Evolutionary conservation across 2,113 vertebrate species (phyloP).

Genomic region (Vombatus ursinus): DNA sequence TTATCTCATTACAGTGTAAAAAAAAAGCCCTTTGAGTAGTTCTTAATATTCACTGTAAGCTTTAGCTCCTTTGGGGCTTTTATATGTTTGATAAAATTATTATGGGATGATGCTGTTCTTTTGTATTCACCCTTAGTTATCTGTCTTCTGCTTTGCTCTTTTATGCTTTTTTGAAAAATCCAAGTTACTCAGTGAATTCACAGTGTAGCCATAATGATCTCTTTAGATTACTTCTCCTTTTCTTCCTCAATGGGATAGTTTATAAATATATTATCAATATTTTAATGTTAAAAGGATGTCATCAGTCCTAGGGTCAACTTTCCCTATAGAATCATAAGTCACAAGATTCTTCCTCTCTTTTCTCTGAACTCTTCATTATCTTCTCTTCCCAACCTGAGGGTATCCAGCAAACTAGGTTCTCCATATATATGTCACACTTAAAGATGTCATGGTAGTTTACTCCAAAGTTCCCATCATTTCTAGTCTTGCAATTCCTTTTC

Average conservation of each 20-base stretch:
- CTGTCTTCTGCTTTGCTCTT: neutral
- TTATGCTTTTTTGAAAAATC: neutral
- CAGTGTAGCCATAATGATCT: neutral
- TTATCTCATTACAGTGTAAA: neutral
- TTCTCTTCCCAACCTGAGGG: too few relatives aligned
- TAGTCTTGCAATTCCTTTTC: too few relatives aligned
- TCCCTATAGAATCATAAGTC: neutral
- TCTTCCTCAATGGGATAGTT: neutral
- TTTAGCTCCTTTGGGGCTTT: neutral
- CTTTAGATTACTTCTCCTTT: neutral
- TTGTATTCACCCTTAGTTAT: neutral
- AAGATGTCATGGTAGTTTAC: too few relatives aligned
- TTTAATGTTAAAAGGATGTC: neutral
- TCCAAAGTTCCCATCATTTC: too few relatives aligned
- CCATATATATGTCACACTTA: too few relatives aligned
- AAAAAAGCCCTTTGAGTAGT: neutral
- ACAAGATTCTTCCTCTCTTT: too few relatives aligned
- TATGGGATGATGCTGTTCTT: neutral
- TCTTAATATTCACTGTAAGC: neutral
- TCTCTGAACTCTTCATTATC: too few relatives aligned
- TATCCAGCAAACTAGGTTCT: too few relatives aligned
- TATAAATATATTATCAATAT: neutral
- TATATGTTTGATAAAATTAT: neutral
- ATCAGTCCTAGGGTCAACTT: neutral
- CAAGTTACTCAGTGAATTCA: neutral